Base-by-base conservation (phyloP, 2,797 vertebrate species). In the Phoxinus dragarum region DNA sequence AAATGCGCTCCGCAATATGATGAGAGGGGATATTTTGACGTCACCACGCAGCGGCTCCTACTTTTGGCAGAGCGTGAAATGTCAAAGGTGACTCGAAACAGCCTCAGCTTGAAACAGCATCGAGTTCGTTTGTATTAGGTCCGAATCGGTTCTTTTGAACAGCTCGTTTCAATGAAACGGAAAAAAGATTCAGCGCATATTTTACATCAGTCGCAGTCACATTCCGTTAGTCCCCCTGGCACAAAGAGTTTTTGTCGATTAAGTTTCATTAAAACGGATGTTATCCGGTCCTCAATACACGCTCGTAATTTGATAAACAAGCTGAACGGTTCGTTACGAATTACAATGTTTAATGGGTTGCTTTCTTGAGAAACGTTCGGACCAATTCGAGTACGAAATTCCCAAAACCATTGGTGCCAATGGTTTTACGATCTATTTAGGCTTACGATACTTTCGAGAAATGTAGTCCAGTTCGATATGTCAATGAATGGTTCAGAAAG, bases 51-150 rank as follows among this genome's bases (percentile, higher is more conserved):
- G 27, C n/a, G 27, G n/a, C 8, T 7, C 27, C 8, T 61, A 44
- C 73, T 75, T 74, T 49, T 66, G 74, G 73, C 87, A 69, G n/a
- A 14, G 23, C 49, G 36, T 34, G 67, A 94, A 95, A 95, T 94
- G 94, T 92, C 94, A 95, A 93, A 93, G 91, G 92, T 94, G 80
- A 27, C 27, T 19, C 40, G 19, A 17, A 87, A 89, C 88, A 36
- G 80, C 86, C 3, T 52, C 5, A 89, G 42, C 75, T 56, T 44
- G 4, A 89, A 90, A 92, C 80, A 89, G 88, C 92, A 91, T 47
- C 17, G 75, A 80, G 88, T 88, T 91, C 92, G 88, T n/a, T 80
- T 88, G 81, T 6, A 44, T 61, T 5, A 40, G 27, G 3, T 38
- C 4, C 1, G 23, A 81, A 68, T 80, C 78, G 44, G 44, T 52